Percentiles rank a stretch among this genome's conserved stretches.
phyloP scores from a whole-genome alignment of 2,113 vertebrate genomes.

The Grammomys surdaster region DNA sequence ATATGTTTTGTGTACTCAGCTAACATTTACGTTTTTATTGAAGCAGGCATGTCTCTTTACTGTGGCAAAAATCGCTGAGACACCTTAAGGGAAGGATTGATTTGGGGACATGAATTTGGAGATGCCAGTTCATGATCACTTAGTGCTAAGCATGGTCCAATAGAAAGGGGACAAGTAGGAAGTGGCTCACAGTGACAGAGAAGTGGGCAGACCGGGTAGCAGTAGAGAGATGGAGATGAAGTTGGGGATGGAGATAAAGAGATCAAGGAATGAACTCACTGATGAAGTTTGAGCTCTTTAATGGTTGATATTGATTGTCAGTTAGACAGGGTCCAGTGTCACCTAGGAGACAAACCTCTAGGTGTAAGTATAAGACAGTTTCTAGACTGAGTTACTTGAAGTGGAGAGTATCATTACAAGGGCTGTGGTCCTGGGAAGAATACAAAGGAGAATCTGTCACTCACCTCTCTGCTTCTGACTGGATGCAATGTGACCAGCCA shows the following conservation, averaged over 20 bases:
- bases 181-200: background rate
- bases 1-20: constrained; percentile 70
- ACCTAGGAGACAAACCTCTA: background rate
- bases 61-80: background rate
- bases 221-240: background rate
- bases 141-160: background rate
- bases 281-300: background rate
- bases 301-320: background rate
- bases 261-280: background rate
- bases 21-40: constrained; percentile 78
- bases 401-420: too few species aligned
- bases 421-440: too few species aligned
- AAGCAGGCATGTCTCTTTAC: background rate
- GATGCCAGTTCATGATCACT: background rate
- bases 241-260: background rate
- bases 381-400: background rate
- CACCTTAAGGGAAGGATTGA: background rate
- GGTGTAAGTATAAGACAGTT: too few species aligned
- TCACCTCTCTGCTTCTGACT: background rate
- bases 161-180: too few species aligned
- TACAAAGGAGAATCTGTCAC: background rate
- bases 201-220: accelerated
- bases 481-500: background rate
- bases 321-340: background rate
- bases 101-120: background rate